These are phyloP conservation scores for Tinea semifulvella DNA, from an alignment of 2,888 invertebrate species.

Conservation along the genomic window DNA sequence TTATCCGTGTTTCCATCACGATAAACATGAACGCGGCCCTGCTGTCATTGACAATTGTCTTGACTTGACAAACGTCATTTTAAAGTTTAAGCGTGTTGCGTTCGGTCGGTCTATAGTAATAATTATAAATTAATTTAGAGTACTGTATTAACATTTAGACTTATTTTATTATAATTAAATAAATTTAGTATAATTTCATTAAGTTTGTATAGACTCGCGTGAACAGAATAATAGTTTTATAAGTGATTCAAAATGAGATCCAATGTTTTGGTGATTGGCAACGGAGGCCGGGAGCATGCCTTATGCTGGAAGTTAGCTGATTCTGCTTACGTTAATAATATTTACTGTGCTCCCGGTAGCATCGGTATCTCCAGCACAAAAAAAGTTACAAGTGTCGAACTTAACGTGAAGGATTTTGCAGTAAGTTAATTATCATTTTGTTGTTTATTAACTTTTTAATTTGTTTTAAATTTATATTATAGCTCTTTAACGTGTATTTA, in stretches of 20 bases:
- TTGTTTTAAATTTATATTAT: no score
- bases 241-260: constrained; percentile 24
- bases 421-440: constrained; percentile 51
- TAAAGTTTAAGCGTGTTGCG: constrained; percentile 40
- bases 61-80: constrained; percentile 32
- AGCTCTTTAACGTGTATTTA: no score
- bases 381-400: constrained; percentile 72
- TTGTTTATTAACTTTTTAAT: constrained; percentile 1
- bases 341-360: constrained; percentile 91
- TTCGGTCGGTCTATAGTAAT: constrained; percentile 22
- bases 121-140: constrained; percentile 17
- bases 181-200: not conserved
- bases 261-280: constrained; percentile 84
- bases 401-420: constrained; percentile 74
- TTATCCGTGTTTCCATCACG: constrained; percentile 22
- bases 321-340: constrained; percentile 73
- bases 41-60: constrained; percentile 12
- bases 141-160: constrained; percentile 15
- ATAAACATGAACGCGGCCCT: constrained; percentile 20
- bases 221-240: not conserved
- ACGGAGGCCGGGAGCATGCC: constrained; percentile 96
- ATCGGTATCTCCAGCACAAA: constrained; percentile 78
- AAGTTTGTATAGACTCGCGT: not conserved
- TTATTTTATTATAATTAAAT: not conserved
- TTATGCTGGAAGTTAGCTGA: constrained; percentile 92